Percentiles rank a stretch among this genome's conserved stretches.
Evolutionary conservation across 2,888 invertebrate species (phyloP).

Genomic region (Pseudolycoriella hygida): DNA sequence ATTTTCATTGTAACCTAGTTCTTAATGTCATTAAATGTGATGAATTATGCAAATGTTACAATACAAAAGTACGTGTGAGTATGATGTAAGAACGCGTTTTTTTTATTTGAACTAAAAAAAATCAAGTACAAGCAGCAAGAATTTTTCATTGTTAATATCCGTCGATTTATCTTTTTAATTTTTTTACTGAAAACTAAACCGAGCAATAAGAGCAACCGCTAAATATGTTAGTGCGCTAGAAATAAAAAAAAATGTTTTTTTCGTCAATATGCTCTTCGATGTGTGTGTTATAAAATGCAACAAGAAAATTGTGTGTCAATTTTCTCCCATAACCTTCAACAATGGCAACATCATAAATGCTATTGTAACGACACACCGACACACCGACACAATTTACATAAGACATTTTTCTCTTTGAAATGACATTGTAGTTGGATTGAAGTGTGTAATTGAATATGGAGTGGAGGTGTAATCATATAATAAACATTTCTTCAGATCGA

Average conservation of each 20-base stretch:
- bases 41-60: too few relatives aligned
- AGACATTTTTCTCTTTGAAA: not conserved
- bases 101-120: too few relatives aligned
- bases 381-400: not conserved
- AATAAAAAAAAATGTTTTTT: not conserved
- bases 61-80: too few relatives aligned
- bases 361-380: not conserved
- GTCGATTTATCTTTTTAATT: not conserved
- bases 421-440: too few relatives aligned
- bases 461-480: too few relatives aligned
- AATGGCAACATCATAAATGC: slow-evolving; percentile 5
- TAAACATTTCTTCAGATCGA: too few relatives aligned
- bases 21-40: too few relatives aligned
- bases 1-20: not conserved
- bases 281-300: not conserved
- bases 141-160: not conserved
- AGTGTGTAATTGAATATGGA: not conserved
- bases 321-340: slow-evolving; percentile 10
- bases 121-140: not conserved
- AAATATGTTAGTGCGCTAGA: too few relatives aligned
- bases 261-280: slow-evolving; percentile 1
- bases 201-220: slow-evolving; percentile 4
- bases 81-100: not conserved
- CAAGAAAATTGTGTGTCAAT: slow-evolving; percentile 10
- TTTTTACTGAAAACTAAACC: not conserved